These are phyloP conservation scores for Regulus satrapa DNA, from an alignment of 2,113 vertebrate species.

Conservation along the genomic window DNA sequence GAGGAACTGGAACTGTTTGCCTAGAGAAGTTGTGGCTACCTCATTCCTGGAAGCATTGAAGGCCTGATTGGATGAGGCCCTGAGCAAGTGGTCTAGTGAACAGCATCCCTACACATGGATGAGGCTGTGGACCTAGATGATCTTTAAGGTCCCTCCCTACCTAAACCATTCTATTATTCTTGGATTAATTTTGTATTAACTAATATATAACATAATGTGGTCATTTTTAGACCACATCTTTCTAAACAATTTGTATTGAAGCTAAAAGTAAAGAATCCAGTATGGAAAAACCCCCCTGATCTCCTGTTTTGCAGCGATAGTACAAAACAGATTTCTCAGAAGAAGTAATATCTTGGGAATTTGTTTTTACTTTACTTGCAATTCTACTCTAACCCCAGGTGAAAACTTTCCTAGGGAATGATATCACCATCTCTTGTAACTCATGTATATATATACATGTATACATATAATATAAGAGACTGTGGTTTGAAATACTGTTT, in stretches of 20 bases:
- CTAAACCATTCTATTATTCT: not conserved
- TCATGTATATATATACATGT: not conserved
- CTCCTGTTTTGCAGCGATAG: not conserved
- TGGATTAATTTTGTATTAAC: not conserved
- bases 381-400: not conserved
- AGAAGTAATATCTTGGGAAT: not conserved
- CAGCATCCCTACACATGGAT: rapidly evolving
- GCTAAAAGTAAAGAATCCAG: not conserved
- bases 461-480: not conserved
- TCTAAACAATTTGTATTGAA: not conserved
- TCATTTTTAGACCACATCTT: not conserved
- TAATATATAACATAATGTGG: not conserved
- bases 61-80: not conserved
- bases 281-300: not conserved
- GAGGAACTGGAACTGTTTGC: not conserved
- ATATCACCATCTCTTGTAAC: not conserved
- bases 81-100: not conserved
- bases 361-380: not conserved
- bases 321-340: not conserved
- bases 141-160: not conserved
- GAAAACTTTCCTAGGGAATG: not conserved
- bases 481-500: not conserved
- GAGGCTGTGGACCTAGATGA: not conserved
- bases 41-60: not conserved
- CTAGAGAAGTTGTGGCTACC: not conserved